Conservation (phyloP, 2,797 vertebrate genomes). For the Schizothorax lantsangensis region DNA sequence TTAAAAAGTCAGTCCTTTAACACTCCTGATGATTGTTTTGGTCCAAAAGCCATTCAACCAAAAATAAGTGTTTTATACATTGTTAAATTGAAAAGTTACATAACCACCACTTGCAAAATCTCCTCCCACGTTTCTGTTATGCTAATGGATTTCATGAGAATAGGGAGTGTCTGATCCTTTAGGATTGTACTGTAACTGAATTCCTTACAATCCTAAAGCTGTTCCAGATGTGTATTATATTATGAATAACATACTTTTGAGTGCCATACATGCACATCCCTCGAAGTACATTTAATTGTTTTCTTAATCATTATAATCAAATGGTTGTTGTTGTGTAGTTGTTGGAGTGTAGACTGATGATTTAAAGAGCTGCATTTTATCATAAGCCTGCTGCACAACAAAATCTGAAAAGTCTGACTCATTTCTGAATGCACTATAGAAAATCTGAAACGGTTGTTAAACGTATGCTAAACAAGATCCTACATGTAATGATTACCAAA, state of each 20-base stretch:
- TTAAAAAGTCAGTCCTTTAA: not conserved
- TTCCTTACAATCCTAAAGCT: not conserved
- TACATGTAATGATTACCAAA: not conserved
- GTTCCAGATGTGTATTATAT: not conserved
- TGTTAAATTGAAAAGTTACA: not conserved
- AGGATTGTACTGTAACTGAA: not conserved
- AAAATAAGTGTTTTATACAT: not conserved
- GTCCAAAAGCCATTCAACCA: no score
- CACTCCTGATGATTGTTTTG: not conserved
- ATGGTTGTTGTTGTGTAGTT: not conserved
- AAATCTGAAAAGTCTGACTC: not conserved
- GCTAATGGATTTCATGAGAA: not conserved
- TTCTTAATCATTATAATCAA: not conserved
- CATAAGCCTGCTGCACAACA: not conserved
- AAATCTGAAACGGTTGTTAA: not conserved
- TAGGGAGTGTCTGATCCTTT: not conserved
- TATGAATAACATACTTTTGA: not conserved
- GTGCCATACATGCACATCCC: not conserved
- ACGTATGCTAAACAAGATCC: not conserved
- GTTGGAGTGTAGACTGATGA: not conserved
- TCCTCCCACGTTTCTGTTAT: not conserved
- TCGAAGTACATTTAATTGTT: not conserved
- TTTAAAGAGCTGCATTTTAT: not conserved
- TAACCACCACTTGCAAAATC: not conserved
- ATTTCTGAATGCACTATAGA: not conserved